phyloP scores from a whole-genome alignment of 2,888 invertebrate genomes.

The Scaptomyza tumidula region DNA sequence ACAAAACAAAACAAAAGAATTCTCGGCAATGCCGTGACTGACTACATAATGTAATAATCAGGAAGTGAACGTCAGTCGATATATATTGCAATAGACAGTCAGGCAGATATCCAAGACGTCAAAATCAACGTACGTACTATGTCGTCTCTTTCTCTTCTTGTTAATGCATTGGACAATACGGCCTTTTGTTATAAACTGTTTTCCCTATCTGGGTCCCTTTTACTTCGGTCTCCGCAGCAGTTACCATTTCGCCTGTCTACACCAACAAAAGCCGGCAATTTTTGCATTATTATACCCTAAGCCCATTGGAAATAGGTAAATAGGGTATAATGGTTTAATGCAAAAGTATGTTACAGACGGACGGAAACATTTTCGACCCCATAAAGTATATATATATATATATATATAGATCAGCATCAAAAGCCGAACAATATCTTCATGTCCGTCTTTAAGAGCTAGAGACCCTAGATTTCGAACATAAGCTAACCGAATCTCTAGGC shows the following conservation, averaged over 20 bases:
- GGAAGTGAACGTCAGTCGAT: constrained; percentile 64
- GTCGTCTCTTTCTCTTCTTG: constrained; percentile 42
- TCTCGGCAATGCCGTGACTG: constrained; percentile 47
- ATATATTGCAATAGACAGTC: constrained; percentile 54
- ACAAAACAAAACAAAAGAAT: constrained; percentile 32
- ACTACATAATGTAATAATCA: constrained; percentile 68
- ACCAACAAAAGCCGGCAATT: constrained; percentile 60
- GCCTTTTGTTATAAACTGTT: constrained; percentile 67
- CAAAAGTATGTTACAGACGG: too few relatives aligned
- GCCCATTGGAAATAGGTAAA: too few relatives aligned
- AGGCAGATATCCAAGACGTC: constrained; percentile 29
- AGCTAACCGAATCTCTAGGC: too few relatives aligned
- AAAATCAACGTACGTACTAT: constrained; percentile 4
- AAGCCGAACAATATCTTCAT: too few relatives aligned
- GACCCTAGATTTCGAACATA: too few relatives aligned
- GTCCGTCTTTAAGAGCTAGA: too few relatives aligned
- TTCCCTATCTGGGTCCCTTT: constrained; percentile 33
- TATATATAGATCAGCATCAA: too few relatives aligned
- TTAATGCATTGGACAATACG: constrained; percentile 70
- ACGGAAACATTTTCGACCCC: too few relatives aligned
- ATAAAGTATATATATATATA: too few relatives aligned
- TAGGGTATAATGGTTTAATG: too few relatives aligned
- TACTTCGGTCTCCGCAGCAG: constrained; percentile 10
- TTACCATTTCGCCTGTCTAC: constrained; percentile 63
- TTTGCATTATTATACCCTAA: constrained; percentile 20